These are phyloP conservation scores for Lochmaea crataegi DNA, from an alignment of 2,888 invertebrate species.

Conservation along the genomic window DNA sequence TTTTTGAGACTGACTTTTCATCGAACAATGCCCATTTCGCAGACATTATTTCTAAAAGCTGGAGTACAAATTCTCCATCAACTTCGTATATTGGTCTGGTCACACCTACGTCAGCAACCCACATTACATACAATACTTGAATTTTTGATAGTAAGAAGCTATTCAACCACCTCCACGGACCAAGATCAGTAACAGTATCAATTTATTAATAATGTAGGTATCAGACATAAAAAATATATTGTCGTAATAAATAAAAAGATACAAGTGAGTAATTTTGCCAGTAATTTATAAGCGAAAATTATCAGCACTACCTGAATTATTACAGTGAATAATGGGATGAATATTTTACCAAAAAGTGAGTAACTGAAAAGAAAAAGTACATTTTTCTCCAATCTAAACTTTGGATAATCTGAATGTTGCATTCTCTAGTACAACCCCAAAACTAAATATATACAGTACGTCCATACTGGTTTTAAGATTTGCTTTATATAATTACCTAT, in stretches of 20 bases:
- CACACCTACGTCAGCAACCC: conserved; percentile 33
- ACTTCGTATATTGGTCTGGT: conserved; percentile 28
- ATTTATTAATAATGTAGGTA: conserved; percentile 27
- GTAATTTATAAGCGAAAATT: neutral
- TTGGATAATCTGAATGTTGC: too few relatives aligned
- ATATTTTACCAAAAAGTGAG: too few relatives aligned
- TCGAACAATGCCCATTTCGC: conserved; percentile 30
- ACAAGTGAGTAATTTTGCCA: neutral
- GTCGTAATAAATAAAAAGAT: neutral
- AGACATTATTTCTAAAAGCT: conserved; percentile 32
- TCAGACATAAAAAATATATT: conserved; percentile 12
- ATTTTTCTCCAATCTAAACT: too few relatives aligned
- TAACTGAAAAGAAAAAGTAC: too few relatives aligned
- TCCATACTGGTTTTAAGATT: too few relatives aligned
- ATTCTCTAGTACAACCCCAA: too few relatives aligned
- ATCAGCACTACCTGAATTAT: neutral
- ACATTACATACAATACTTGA: conserved; percentile 27
- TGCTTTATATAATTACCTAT: too few relatives aligned
- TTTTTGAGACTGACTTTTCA: conserved; percentile 20
- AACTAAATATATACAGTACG: too few relatives aligned
- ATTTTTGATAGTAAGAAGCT: conserved; percentile 34
- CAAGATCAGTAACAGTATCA: conserved; percentile 13
- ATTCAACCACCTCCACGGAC: conserved; percentile 22
- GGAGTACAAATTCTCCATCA: conserved; percentile 35
- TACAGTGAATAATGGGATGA: neutral